These are phyloP conservation scores for Eutolmus rufibarbis DNA, from an alignment of 2,888 invertebrate genomes.

Conservation along the genomic window DNA sequence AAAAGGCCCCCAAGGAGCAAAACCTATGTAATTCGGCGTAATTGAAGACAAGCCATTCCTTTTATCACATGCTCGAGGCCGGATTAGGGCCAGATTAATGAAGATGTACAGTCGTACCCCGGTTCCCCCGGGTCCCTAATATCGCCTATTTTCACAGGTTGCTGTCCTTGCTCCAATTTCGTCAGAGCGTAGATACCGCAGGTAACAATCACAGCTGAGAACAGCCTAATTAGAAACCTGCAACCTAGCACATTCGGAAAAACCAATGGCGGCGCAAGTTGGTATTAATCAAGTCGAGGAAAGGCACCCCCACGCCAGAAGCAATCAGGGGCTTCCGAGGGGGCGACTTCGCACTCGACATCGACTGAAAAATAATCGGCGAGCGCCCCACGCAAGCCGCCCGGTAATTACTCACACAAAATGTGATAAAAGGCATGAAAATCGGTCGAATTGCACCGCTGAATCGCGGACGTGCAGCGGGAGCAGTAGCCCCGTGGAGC, in stretches of 20 bases:
- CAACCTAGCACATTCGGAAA: neutral
- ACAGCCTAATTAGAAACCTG: neutral
- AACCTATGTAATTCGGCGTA: neutral
- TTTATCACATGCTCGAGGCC: neutral
- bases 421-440: neutral
- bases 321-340: neutral
- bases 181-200: neutral
- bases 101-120: neutral
- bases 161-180: neutral
- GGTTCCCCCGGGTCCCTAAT: neutral
- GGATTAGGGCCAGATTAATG: neutral
- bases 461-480: neutral
- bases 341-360: neutral
- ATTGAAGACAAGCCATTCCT: neutral
- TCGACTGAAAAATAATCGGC: neutral
- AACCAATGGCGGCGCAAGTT: neutral
- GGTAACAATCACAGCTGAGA: neutral
- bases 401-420: neutral
- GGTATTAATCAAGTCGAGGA: neutral
- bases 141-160: neutral
- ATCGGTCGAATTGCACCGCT: neutral
- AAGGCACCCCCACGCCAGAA: neutral
- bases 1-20: neutral
- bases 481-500: neutral
- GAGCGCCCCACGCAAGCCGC: neutral